Evolutionary conservation across 2,113 vertebrate species (phyloP), one percentile per base, ranked within the genome.

Genomic region (Centropus unirufus): DNA sequence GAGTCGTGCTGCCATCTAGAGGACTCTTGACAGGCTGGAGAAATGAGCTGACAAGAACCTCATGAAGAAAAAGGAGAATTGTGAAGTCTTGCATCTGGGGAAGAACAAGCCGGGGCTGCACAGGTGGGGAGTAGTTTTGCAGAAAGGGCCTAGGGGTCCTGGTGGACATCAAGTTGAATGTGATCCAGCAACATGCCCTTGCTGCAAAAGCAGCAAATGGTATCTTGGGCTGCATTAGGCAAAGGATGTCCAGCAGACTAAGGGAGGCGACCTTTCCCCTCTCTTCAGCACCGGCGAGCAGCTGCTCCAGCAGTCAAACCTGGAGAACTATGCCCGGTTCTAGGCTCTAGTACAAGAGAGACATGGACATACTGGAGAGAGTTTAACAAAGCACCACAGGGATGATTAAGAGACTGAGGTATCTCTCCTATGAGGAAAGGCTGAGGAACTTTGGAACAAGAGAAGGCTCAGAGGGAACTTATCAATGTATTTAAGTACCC

Each of bases 201-300:
- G 14, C 0, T 0, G 0, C 34, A 55, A 44, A 42, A 36, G 55
- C 49, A 62, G 14, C 0, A 0, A 67, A 44, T 7, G 2, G 0
- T 23, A 42, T 11, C 34, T 42, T 29, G 22, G 44, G 44, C 24
- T 64, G n/a, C 15, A 5, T 34, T 40, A 63, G 32, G 27, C n/a
- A 68, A 83, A 68, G 30, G 18, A n/a, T 4, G 49, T 30, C 16
- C n/a, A 72, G 44, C 18, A 87, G 34, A 8, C 14, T 0, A 4
- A 77, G 24, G 6, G 16, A 81, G 29, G 14, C 12, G 26, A 39
- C 57, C 40, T 36, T 52, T 49, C 11, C 14, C 12, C 34, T 77
- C 24, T 49, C 14, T 13, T 59, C 39, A 59, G 49, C 32, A 36
- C 19, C 21, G 15, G 9, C 24, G 12, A 73, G 44, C 30, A 67